Evolutionary conservation across 1,140 invertebrate genomes (phyloP).

Genomic region (Lasaia peninsularis): DNA sequence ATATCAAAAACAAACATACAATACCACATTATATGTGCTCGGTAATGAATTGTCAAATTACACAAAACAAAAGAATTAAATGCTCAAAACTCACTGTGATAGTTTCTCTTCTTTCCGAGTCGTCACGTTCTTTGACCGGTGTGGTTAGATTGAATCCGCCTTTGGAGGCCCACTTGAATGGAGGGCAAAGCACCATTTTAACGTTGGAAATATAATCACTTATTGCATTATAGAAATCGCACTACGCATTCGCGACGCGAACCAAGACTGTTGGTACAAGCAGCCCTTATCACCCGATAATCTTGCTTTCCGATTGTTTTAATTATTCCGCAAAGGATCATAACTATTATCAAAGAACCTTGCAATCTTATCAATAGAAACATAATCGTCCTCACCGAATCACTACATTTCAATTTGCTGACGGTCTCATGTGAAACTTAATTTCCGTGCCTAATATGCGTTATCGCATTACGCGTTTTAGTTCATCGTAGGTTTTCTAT

Average conservation of each 20-base stretch:
- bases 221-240: conserved; percentile 21
- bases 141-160: conserved; percentile 54
- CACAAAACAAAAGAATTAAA: neutral
- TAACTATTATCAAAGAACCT: conserved; percentile 60
- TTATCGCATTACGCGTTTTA: neutral
- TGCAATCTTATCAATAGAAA: conserved; percentile 66
- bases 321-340: conserved; percentile 67
- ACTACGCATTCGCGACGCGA: conserved; percentile 30
- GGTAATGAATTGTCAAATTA: neutral
- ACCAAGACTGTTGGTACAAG: conserved; percentile 42
- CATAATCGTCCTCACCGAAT: conserved; percentile 56
- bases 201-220: neutral
- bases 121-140: conserved; percentile 22
- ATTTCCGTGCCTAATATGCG: conserved; percentile 11
- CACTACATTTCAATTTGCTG: conserved; percentile 38
- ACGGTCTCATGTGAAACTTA: neutral
- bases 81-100: conserved; percentile 46
- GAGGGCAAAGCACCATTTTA: conserved; percentile 70
- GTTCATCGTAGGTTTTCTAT: neutral
- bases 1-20: neutral
- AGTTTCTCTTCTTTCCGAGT: conserved; percentile 40
- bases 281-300: conserved; percentile 68
- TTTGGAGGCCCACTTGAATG: conserved; percentile 58
- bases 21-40: neutral
- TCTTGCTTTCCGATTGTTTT: conserved; percentile 70